These are phyloP conservation scores for Euwallacea similis DNA, from an alignment of 1,140 invertebrate genomes.

Conservation along the genomic window DNA sequence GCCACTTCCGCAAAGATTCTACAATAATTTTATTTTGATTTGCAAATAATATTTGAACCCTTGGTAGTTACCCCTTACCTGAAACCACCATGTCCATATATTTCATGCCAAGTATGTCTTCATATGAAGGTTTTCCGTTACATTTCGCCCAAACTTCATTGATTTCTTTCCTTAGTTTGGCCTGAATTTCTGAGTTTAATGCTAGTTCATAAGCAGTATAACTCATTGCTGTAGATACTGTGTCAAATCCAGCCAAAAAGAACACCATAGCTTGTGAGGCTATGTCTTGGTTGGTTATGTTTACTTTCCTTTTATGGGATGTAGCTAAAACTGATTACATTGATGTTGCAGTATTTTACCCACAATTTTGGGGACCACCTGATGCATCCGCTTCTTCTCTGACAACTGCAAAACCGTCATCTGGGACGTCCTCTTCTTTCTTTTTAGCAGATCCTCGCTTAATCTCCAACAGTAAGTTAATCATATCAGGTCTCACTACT, in stretches of 20 bases:
- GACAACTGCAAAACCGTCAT: conserved; percentile 52
- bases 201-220: conserved; percentile 56
- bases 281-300: conserved; percentile 43
- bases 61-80: conserved; percentile 33
- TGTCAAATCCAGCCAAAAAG: conserved; percentile 67
- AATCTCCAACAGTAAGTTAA: conserved; percentile 54
- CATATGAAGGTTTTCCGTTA: conserved; percentile 42
- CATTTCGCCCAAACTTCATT: conserved; percentile 30
- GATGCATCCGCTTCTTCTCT: conserved; percentile 36
- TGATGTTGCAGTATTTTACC: conserved; percentile 21
- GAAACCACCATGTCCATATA: conserved; percentile 49
- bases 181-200: conserved; percentile 57
- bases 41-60: too few relatives aligned
- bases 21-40: conserved; percentile 41
- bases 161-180: conserved; percentile 51
- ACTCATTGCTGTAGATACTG: conserved; percentile 52
- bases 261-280: conserved; percentile 61
- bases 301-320: neutral
- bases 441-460: conserved; percentile 48
- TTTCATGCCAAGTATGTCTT: conserved; percentile 43
- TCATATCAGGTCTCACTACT: conserved; percentile 54
- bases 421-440: conserved; percentile 36
- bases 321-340: neutral
- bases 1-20: conserved; percentile 63
- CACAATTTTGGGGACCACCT: neutral